Base-by-base conservation (phyloP, 2,888 invertebrate genomes). In the Agrochola lychnidis region DNA sequence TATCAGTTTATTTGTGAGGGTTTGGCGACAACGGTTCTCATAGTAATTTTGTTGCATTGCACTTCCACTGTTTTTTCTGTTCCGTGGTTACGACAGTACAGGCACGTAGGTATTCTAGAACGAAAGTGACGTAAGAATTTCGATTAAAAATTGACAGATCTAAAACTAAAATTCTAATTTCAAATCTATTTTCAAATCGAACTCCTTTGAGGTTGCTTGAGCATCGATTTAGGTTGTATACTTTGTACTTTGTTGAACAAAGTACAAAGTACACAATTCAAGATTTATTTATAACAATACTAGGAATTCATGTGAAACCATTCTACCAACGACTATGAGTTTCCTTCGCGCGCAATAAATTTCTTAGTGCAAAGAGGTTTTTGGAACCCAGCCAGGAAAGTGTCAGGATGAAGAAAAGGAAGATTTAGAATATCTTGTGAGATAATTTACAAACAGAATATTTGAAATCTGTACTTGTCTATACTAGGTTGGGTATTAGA, bases 351-450 rank as follows among this genome's bases (percentile, higher is more conserved):
- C 51, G 25, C 51, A n/a, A 57, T 68, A 57, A 53, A 64, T 78
- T 66, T 66, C 75, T 66, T 56, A n/a, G n/a, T 22, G 48, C 64
- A 75, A 80, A 74, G 64, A 81, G 53, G 14, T 10, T 53, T 48
- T 56, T 75, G 69, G 76, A 59, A 4, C 0, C 19, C 6, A 0
- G 22, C 69, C 69, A 73, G 48, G 12, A 56, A 53, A 66, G 40
- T 14, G 64, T 7, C 59, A 51, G 10, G 4, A 25, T 40, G 25
- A 73, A 67, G 25, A 56, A 70, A 75, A 51, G n/a, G 16, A 75
- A 64, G 51, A 68, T 68, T 59, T 42, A 42, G 42, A 68, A 51
- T 9, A 40, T 51, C 59, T 78, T 68, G 19, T 59, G 40, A 59
- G 57, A 42, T 7, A 42, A 76, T 16, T 76, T 22, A 59, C 30